A percentile compares a stretch with the other conserved stretches of the same genome.
phyloP scores from a whole-genome alignment of 2,113 vertebrate genomes.

The Verasper variegatus region DNA sequence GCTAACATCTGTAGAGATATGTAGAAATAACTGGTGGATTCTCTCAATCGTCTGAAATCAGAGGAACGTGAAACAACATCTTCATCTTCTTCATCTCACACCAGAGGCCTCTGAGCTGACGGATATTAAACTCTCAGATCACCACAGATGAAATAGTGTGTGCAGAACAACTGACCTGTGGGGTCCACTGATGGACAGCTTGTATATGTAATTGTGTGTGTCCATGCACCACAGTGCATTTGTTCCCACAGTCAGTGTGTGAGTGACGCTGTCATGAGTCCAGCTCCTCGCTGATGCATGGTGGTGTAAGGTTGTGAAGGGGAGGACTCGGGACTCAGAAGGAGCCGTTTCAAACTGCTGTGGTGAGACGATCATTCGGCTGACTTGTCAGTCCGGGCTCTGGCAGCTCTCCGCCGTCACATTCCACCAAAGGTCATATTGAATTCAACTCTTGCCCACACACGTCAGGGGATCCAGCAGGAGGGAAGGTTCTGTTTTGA shows the following conservation, averaged over 20 bases:
- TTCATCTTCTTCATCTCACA: too few relatives aligned
- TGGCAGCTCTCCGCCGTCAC: constrained; percentile 46
- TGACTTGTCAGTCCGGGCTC: constrained; percentile 34
- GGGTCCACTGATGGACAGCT: constrained; percentile 15
- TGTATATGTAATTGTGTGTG: constrained; percentile 23
- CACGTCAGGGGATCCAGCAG: not conserved
- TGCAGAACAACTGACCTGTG: constrained; percentile 5
- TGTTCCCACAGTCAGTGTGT: constrained; percentile 3
- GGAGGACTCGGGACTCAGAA: constrained; percentile 10
- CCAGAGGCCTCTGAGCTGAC: not conserved
- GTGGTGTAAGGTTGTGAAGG: constrained; percentile 8
- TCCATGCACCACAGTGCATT: not conserved
- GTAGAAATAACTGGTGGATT: not conserved
- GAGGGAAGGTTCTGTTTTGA: not conserved
- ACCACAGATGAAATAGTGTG: not conserved
- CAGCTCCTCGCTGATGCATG: constrained; percentile 13
- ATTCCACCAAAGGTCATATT: constrained; percentile 48
- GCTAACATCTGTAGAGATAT: not conserved
- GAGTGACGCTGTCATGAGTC: constrained; percentile 23
- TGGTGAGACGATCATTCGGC: constrained; percentile 34
- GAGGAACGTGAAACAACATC: not conserved
- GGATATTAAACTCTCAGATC: too few relatives aligned
- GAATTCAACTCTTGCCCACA: constrained; percentile 40
- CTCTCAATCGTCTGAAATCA: not conserved
- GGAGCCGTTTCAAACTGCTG: constrained; percentile 14